Base-by-base conservation (phyloP, 2,888 invertebrate genomes). In the Himalopsyche japonica region DNA sequence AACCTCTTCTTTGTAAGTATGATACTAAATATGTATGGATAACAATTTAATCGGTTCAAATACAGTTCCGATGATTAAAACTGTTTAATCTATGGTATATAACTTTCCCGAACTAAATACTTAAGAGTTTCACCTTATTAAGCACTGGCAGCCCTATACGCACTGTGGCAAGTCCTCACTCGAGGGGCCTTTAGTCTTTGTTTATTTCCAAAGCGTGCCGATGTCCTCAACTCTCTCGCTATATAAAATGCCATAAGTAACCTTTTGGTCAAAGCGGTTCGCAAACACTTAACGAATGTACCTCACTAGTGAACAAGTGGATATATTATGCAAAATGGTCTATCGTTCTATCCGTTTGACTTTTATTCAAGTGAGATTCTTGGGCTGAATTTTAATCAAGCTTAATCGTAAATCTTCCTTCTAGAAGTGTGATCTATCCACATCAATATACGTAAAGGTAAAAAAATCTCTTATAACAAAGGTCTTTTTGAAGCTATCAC, bases 331-430 rank as follows among this genome's bases (percentile, higher is more conserved):
- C 70, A 70, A 70, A 70, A 70, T 70, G 70, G 70, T 70, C 30
- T 10, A 70, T 70, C 70, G 70, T 1, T 70, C 70, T 70, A 70
- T 70, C 70, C 70, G 70, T 70, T 70, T 70, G 70, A 70, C 70
- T 70, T 70, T 70, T 70, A 70, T 70, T 70, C 70, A 70, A 70
- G 70, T 70, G 70, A 70, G 70, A 70, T 70, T 70, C 70, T 70
- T 70, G 70, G 70, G 70, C 27, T 70, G 70, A 70, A 70, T 70
- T 70, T 70, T 70, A 70, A 70, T 70, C 30, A 70, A 70, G 30
- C 5, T 15, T 70, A 43, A 43, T 15, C 43, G 43, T 27, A 27
- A 70, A 70, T 70, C 5, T 70, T 70, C 70, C 30, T 30, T 70
- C 6, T 30, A 15, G 27, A 27, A 24, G 70, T 27, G 70, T 70